Evolutionary conservation across 30 jellyfish, hydroid and myxozoan species (phyloP), one percentile per base, ranked within the genome.

Genomic region (Haliclystus octoradiatus): DNA sequence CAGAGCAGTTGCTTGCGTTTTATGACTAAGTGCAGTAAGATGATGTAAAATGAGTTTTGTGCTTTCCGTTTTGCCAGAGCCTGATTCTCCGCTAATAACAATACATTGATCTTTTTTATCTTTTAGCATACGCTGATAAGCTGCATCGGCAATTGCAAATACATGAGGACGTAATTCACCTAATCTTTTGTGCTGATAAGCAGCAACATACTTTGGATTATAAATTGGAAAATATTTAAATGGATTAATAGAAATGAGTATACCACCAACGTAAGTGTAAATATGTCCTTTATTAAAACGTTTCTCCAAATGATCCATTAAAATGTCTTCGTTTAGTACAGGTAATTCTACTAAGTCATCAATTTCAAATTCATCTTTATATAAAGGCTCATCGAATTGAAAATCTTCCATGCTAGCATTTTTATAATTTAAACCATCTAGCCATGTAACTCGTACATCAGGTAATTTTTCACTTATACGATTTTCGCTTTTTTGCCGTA

Each of bases 61-160:
- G 51, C 93, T 88, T 67, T 88, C 97, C 2, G 97, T 88, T 65
- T 88, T 88, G 19, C 97, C 97, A 57, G 94, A 73, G 1, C 97
- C 97, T 14, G 97, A 84, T 46, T 80, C 97, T 19, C 97, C 97
- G 29, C 97, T 84, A 31, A 88, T 76, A 28, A 88, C 95, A 75
- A 88, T 88, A 49, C 97, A 88, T 62, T 88, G 97, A 57, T 82
- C 77, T 34, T 33, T 72, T 34, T 77, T 72, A 35, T 75, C 93
- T 26, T 34, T 79, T 34, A 88, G 84, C 95, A 88, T 80, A 34
- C 88, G 65, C 22, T 77, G 73, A 70, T 88, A 88, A 15, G 95
- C 97, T 12, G 70, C 63, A 68, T 80, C 97, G 28, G 95, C 97
- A 50, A 88, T 76, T 1, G 95, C 95, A 71, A 75, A 89, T 14